A percentile compares a stretch with the other conserved stretches of the same genome.
These are phyloP conservation scores for Balearica regulorum DNA, from an alignment of 2,797 vertebrate genomes.

Conservation along the genomic window DNA sequence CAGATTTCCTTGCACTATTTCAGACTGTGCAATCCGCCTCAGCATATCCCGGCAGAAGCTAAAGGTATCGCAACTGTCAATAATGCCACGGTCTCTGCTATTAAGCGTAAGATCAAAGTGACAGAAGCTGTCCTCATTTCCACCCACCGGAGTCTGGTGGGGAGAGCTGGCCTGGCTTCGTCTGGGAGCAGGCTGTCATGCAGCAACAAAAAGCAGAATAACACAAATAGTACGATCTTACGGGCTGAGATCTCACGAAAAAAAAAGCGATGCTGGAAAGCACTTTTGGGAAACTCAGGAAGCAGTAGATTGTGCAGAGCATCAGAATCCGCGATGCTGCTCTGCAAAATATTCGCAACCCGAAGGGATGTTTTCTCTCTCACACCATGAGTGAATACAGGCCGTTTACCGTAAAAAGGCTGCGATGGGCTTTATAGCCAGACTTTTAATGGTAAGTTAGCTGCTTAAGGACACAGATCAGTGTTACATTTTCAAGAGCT, in stretches of 20 bases:
- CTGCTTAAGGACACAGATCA: not conserved
- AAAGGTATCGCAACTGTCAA: not conserved
- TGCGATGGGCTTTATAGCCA: not conserved
- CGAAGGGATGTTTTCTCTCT: not conserved
- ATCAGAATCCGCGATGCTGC: fast-evolving
- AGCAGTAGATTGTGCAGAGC: not conserved
- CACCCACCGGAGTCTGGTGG: not conserved
- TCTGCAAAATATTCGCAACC: not conserved
- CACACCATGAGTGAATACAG: fast-evolving
- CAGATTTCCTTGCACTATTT: not conserved
- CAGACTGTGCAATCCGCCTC: not conserved
- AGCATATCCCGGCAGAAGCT: not conserved
- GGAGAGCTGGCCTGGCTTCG: not conserved
- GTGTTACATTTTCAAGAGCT: fast-evolving
- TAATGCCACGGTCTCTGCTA: not conserved
- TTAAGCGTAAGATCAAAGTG: not conserved
- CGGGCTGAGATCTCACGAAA: fast-evolving
- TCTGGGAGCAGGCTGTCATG: not conserved
- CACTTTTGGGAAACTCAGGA: not conserved
- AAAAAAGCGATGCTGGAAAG: not conserved
- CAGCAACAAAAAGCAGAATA: not conserved
- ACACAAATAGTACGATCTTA: not conserved
- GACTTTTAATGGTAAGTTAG: not conserved
- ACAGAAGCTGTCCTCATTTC: not conserved
- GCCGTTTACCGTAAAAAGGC: not conserved